Percentiles rank a stretch among this genome's conserved stretches.
These are phyloP conservation scores for Coreius guichenoti DNA, from an alignment of 2,797 vertebrate species.

Conservation along the genomic window DNA sequence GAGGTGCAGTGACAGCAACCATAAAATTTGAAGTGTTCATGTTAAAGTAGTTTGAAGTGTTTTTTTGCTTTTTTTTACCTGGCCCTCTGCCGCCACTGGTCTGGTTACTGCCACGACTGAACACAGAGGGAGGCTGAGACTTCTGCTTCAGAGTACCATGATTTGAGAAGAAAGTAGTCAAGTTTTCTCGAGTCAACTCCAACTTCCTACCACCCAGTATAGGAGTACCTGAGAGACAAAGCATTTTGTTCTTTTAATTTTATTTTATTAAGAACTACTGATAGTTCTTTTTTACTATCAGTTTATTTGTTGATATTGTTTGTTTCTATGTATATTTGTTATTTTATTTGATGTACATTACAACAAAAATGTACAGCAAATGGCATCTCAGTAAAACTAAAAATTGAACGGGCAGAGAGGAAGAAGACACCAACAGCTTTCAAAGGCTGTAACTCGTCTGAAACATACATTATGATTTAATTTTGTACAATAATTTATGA, in stretches of 20 bases:
- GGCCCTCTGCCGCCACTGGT: constrained; percentile 82
- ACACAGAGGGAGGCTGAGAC: constrained; percentile 66
- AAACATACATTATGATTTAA: not conserved
- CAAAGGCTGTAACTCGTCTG: not conserved
- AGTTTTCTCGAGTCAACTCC: constrained; percentile 85
- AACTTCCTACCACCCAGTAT: constrained; percentile 69
- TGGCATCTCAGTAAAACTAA: not conserved
- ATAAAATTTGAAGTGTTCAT: not conserved
- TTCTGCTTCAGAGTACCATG: constrained; percentile 79
- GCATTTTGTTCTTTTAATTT: not conserved
- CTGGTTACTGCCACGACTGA: constrained; percentile 81
- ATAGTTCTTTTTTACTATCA: not conserved
- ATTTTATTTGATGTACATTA: not conserved
- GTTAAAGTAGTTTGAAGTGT: not conserved
- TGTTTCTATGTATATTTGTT: too few relatives aligned
- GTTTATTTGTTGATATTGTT: not conserved
- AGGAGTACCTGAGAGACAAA: constrained; percentile 52
- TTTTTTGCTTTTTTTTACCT: constrained; percentile 75
- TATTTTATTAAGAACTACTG: not conserved
- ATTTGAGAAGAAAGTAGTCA: constrained; percentile 74
- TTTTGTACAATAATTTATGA: not conserved
- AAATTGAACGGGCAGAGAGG: too few relatives aligned
- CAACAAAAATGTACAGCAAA: not conserved
- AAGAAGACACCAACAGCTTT: not conserved
- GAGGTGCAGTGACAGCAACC: not conserved